A percentile compares a stretch with the other conserved stretches of the same genome.
These are phyloP conservation scores for Coenonympha arcania DNA, from an alignment of 2,888 invertebrate species.

Conservation along the genomic window DNA sequence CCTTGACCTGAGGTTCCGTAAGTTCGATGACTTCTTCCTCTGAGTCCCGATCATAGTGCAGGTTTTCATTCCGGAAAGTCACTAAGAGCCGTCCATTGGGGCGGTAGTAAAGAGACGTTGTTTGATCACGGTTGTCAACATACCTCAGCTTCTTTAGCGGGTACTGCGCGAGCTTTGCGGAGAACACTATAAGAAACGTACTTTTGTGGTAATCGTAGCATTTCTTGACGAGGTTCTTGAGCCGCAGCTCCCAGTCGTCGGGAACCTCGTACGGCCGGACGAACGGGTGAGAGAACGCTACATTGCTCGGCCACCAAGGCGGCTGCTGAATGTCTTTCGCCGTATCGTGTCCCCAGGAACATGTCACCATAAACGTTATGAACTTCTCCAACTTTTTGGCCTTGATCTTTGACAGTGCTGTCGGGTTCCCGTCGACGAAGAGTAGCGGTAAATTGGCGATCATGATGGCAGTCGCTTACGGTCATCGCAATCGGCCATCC, in stretches of 20 bases:
- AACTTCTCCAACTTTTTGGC: conserved; percentile 79
- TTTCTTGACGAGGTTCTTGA: conserved; percentile 78
- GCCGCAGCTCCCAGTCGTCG: conserved; percentile 74
- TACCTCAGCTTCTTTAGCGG: conserved; percentile 78
- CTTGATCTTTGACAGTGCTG: conserved; percentile 77
- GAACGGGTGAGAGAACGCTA: conserved; percentile 78
- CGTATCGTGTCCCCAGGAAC: conserved; percentile 79
- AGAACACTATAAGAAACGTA: conserved; percentile 80
- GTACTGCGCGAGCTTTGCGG: conserved; percentile 78
- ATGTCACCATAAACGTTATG: conserved; percentile 83
- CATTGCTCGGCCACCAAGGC: conserved; percentile 81
- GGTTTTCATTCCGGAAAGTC: conserved; percentile 83
- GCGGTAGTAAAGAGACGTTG: conserved; percentile 80
- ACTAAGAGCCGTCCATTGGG: conserved; percentile 78
- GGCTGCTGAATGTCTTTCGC: conserved; percentile 75
- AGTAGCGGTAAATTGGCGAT: conserved; percentile 82
- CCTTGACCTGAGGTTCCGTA: conserved; percentile 72
- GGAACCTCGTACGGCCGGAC: conserved; percentile 63
- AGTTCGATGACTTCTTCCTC: conserved; percentile 57
- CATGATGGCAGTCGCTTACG: conserved; percentile 69
- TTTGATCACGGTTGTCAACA: conserved; percentile 81
- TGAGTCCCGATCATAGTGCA: conserved; percentile 63
- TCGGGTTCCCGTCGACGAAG: conserved; percentile 81
- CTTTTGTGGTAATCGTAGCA: conserved; percentile 83
- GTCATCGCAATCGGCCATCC: conserved; percentile 62